Percentiles rank a stretch among this genome's conserved stretches.
Evolutionary conservation across 2,888 invertebrate species (phyloP).

Genomic region (Callimorpha dominula): DNA sequence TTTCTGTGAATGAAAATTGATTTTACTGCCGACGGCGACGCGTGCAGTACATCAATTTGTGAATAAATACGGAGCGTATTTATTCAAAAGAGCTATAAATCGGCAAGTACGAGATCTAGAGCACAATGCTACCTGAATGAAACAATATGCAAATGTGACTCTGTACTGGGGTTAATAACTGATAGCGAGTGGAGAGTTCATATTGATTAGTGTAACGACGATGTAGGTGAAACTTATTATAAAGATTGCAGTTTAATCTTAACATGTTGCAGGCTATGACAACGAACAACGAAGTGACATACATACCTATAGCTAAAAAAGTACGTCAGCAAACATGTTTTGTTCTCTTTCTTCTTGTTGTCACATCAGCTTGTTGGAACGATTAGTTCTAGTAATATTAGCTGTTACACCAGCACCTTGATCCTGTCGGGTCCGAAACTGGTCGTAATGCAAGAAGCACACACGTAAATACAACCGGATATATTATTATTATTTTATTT

Average conservation of each 20-base stretch:
- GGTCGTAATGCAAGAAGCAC: too few relatives aligned
- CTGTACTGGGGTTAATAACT: conserved; percentile 40
- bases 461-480: too few relatives aligned
- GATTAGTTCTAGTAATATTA: too few relatives aligned
- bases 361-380: too few relatives aligned
- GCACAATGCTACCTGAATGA: conserved; percentile 37
- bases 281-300: too few relatives aligned
- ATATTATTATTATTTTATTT: too few relatives aligned
- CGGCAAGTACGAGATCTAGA: background rate
- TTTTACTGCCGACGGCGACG: background rate
- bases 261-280: too few relatives aligned
- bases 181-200: conserved; percentile 26
- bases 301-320: too few relatives aligned
- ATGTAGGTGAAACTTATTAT: background rate
- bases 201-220: conserved; percentile 5
- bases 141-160: conserved; percentile 10
- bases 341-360: too few relatives aligned
- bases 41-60: background rate
- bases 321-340: too few relatives aligned
- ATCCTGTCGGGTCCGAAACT: too few relatives aligned
- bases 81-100: background rate
- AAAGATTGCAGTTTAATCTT: background rate
- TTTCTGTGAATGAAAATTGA: background rate
- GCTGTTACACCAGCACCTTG: too few relatives aligned
- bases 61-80: background rate